These are phyloP conservation scores for Ctena decussata DNA, from an alignment of 2,888 invertebrate genomes.

Conservation along the genomic window DNA sequence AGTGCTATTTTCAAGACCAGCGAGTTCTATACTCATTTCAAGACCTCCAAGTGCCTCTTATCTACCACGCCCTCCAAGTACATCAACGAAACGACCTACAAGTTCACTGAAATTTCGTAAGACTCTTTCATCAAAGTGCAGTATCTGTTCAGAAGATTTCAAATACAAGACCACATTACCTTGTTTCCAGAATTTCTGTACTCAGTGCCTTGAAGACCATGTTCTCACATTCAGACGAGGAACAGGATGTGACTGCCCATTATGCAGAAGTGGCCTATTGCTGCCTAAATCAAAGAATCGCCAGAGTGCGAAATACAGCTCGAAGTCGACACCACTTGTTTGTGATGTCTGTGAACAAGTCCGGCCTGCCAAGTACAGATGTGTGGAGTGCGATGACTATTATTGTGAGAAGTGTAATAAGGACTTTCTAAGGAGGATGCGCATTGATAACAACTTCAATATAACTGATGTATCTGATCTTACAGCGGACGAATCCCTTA, in stretches of 20 bases:
- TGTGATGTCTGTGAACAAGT: slow-evolving; percentile 50
- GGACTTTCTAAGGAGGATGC: slow-evolving; percentile 58
- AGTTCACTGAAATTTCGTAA: neutral
- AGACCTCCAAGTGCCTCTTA: slow-evolving; percentile 59
- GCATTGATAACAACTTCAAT: slow-evolving; percentile 52
- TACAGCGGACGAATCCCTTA: slow-evolving; percentile 38
- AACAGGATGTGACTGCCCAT: slow-evolving; percentile 60
- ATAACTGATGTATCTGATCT: slow-evolving; percentile 44
- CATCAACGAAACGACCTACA: neutral
- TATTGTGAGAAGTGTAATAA: slow-evolving; percentile 64
- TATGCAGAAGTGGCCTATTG: slow-evolving; percentile 55
- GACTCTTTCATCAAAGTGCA: neutral
- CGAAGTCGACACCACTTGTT: slow-evolving; percentile 30
- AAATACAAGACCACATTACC: slow-evolving; percentile 45
- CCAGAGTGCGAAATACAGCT: slow-evolving; percentile 2
- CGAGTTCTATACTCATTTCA: slow-evolving; percentile 63
- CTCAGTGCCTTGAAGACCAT: slow-evolving; percentile 58
- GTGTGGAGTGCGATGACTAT: slow-evolving; percentile 57
- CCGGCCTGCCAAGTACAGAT: slow-evolving; percentile 53
- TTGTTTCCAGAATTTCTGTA: slow-evolving; percentile 60
- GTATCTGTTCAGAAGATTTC: slow-evolving; percentile 15
- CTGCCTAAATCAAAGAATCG: slow-evolving; percentile 31
- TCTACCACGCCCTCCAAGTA: slow-evolving; percentile 3
- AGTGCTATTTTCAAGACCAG: slow-evolving; percentile 60
- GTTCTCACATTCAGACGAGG: slow-evolving; percentile 57